A percentile compares a stretch with the other conserved stretches of the same genome.
Evolutionary conservation across 2,113 vertebrate species (phyloP).

Genomic region (Leiothrix lutea): DNA sequence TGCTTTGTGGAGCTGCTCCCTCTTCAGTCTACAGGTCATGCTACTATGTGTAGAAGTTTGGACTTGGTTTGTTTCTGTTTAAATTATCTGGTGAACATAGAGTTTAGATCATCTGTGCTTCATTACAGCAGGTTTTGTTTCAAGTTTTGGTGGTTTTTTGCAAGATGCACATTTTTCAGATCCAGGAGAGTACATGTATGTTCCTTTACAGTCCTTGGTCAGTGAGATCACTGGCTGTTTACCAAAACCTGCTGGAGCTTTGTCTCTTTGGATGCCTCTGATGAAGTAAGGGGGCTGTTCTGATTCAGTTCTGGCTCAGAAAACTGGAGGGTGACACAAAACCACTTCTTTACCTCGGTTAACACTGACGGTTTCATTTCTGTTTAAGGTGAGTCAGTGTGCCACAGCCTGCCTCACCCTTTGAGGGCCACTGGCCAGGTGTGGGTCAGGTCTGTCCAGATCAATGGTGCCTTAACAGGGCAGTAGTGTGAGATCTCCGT

Average conservation of each 20-base stretch:
- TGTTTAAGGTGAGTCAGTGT: not conserved
- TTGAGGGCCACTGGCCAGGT: not conserved
- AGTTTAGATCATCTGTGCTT: not conserved
- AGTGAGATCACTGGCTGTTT: not conserved
- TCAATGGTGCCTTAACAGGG: rapidly evolving
- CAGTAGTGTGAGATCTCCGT: not conserved
- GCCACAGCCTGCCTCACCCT: not conserved
- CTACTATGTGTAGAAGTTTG: not conserved
- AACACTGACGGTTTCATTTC: not conserved
- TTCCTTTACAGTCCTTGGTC: not conserved
- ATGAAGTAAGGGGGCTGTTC: not conserved
- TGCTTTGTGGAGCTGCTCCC: not conserved
- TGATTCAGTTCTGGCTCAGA: not conserved
- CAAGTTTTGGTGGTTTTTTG: not conserved
- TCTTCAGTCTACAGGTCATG: not conserved
- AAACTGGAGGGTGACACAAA: not conserved
- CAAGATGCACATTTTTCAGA: not conserved
- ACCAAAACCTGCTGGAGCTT: not conserved
- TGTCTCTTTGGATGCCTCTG: not conserved
- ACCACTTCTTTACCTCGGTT: not conserved
- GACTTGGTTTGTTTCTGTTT: not conserved
- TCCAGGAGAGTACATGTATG: not conserved
- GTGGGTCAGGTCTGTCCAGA: not conserved
- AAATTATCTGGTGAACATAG: not conserved
- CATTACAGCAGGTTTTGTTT: not conserved